phyloP scores from a whole-genome alignment of 2,888 invertebrate species.

The Margaritifera margaritifera region DNA sequence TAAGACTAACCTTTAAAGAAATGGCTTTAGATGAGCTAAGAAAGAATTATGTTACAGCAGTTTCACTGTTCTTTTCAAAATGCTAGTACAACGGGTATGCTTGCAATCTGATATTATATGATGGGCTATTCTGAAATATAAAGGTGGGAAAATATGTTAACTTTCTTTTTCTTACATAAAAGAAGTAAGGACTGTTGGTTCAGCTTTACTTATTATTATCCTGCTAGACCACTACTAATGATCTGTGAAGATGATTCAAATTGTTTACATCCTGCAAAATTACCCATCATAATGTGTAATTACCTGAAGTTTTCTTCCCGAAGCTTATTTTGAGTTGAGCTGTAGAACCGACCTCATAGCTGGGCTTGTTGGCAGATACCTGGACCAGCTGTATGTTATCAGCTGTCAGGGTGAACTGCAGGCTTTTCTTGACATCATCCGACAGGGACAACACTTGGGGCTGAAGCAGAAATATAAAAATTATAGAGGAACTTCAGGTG shows the following conservation, averaged over 20 bases:
- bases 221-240: no score
- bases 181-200: background rate
- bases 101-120: background rate
- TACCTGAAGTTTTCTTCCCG: slow-evolving; percentile 51
- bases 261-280: no score
- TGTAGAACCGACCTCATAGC: slow-evolving; percentile 68
- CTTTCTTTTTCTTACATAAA: no score
- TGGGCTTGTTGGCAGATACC: slow-evolving; percentile 59
- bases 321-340: slow-evolving; percentile 61
- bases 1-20: no score
- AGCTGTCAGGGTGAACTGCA: slow-evolving; percentile 26
- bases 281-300: background rate
- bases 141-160: no score
- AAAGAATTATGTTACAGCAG: background rate
- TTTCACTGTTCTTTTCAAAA: background rate
- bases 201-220: no score
- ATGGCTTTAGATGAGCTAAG: background rate
- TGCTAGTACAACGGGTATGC: background rate
- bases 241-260: no score
- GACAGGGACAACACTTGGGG: slow-evolving; percentile 38
- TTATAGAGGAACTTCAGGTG: background rate
- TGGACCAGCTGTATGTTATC: slow-evolving; percentile 41
- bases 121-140: no score
- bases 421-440: slow-evolving; percentile 41
- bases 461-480: slow-evolving; percentile 26